A percentile compares a stretch with the other conserved stretches of the same genome.
phyloP scores from a whole-genome alignment of 2,113 vertebrate species.

The Tetraodon nigroviridis region DNA sequence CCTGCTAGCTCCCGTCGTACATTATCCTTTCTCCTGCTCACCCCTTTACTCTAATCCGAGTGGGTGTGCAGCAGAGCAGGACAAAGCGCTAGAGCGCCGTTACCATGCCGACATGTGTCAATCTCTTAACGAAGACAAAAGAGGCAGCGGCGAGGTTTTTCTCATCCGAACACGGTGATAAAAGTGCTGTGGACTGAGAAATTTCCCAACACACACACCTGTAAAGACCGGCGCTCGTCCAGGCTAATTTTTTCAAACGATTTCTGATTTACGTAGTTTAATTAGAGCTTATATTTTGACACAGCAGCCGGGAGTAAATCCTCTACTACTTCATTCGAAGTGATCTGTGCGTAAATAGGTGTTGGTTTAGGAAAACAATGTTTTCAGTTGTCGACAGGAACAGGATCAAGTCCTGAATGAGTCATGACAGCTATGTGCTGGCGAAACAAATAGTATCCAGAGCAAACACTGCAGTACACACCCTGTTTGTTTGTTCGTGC shows the following conservation, averaged over 20 bases:
- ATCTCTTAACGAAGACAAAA: conserved; percentile 12
- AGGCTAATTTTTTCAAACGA: conserved; percentile 26
- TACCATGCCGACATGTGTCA: conserved; percentile 49
- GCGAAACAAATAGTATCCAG: no score
- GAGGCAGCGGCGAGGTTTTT: conserved; percentile 1
- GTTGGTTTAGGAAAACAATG: neutral
- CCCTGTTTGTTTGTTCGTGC: no score
- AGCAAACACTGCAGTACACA: no score
- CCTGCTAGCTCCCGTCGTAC: conserved; percentile 19
- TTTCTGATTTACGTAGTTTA: no score
- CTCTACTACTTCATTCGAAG: neutral
- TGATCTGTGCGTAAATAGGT: no score
- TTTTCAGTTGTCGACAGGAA: neutral
- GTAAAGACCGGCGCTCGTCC: no score
- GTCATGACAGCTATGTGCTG: no score
- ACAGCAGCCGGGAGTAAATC: neutral
- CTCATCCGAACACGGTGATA: conserved; percentile 3
- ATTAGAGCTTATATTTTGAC: no score
- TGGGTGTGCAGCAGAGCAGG: conserved; percentile 24
- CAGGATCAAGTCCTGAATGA: no score
- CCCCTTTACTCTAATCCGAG: conserved; percentile 16
- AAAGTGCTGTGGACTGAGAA: neutral
- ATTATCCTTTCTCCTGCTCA: conserved; percentile 17
- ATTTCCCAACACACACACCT: neutral
- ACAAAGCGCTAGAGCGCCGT: conserved; percentile 26